Evolutionary conservation across 2,113 vertebrate genomes (phyloP), one percentile per base, ranked within the genome.

Genomic region (Psittacula cyanocephala): DNA sequence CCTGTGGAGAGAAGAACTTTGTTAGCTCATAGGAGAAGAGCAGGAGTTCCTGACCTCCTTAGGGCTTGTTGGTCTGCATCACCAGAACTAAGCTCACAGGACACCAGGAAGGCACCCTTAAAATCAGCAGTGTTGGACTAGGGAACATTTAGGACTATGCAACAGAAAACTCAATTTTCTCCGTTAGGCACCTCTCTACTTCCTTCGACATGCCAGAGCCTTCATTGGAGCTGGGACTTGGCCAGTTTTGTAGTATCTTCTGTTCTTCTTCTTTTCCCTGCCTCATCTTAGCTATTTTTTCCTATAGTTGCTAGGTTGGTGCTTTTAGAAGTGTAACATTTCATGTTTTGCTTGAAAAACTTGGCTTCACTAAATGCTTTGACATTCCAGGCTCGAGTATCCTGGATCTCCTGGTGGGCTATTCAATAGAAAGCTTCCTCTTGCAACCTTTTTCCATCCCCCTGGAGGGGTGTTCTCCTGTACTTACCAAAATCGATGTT

Each of bases 41-140:
- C 44, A 59, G 13, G 22, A 74, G 28, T 46, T 93, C n/a, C 28
- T 46, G 52, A 31, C n/a, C 17, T 70, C 25, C n/a, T 74, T 43
- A 60, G 59, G 49, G 31, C 41, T 75, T 64, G 46, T 44, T 3
- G 5, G 17, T 49, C 60, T 88, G 46, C 19, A 7, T 4, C 52
- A 67, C 37, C 18, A 5, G 31, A 52, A 9, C 47, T 0, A 0
- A 65, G 37, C 33, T 76, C 2, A 1, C 11, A 41, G 22, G 22
- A 14, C 64, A 39, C 55, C 31, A 25, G 52, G 31, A 63, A 49
- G 41, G 39, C 39, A 69, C 9, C 37, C 7, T 23, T 57, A 53
- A 75, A 81, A 81, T 33, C 2, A 0, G 11, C 46, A 29, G 22
- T 2, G 3, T 17, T 84, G 33, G 41, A n/a, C 20, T 53, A 65